Evolutionary conservation across 2,113 vertebrate species (phyloP).

Genomic region (Podilymbus podiceps): DNA sequence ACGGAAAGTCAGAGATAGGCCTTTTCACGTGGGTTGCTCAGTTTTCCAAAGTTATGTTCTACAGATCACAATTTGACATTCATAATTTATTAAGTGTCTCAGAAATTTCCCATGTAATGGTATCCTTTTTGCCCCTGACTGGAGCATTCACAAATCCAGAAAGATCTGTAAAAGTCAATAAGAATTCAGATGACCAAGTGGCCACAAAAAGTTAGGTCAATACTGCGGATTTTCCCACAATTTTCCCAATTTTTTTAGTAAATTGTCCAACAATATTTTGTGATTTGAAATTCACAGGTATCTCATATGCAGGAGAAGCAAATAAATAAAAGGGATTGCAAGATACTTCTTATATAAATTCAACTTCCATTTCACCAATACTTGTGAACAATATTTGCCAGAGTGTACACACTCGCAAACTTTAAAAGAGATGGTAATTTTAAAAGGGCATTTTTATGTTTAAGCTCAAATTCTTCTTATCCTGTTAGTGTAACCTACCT

Average conservation of each 20-base stretch:
- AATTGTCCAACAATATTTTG: neutral
- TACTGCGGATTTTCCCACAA: neutral
- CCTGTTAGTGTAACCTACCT: neutral
- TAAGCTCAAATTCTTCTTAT: neutral
- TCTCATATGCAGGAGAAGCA: neutral
- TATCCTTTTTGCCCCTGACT: neutral
- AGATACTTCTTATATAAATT: neutral
- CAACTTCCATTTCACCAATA: neutral
- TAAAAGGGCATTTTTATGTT: neutral
- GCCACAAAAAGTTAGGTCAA: neutral
- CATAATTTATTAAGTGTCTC: neutral
- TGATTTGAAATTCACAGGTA: neutral
- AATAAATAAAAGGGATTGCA: neutral
- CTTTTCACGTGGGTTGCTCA: neutral
- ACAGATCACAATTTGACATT: neutral
- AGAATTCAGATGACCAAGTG: neutral
- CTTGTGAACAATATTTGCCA: neutral
- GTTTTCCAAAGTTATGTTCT: neutral
- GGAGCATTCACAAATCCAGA: neutral
- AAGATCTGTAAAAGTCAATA: neutral
- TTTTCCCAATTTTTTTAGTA: neutral
- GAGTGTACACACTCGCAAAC: neutral
- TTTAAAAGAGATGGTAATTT: neutral
- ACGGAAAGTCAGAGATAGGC: neutral
- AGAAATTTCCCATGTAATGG: neutral